Conservation (phyloP, 2,888 invertebrate genomes). For the Chydorus sphaericus region DNA sequence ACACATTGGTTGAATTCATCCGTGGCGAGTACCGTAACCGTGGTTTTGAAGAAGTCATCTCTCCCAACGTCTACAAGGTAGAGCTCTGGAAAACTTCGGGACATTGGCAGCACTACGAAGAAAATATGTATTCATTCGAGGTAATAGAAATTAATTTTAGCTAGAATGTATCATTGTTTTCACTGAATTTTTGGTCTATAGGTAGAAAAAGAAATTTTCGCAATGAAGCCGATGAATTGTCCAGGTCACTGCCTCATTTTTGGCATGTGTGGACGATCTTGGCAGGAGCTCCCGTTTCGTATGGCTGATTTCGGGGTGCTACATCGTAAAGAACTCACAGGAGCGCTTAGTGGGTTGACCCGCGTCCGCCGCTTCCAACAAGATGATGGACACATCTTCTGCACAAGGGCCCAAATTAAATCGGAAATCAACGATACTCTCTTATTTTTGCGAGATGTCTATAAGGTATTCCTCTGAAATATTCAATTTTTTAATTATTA, state of each 20-base stretch:
- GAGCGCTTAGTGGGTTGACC: conserved; percentile 90
- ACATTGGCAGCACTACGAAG: conserved; percentile 95
- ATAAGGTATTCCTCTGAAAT: no score
- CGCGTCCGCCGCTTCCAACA: conserved; percentile 96
- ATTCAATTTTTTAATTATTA: no score
- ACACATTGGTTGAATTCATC: conserved; percentile 76
- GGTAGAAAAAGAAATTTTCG: conserved; percentile 88
- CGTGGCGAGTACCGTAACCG: conserved; percentile 68
- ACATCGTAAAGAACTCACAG: conserved; percentile 88
- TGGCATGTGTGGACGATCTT: conserved; percentile 59
- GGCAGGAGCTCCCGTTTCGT: conserved; percentile 88
- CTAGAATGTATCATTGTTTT: neutral
- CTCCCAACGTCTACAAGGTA: conserved; percentile 90
- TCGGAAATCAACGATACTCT: conserved; percentile 65
- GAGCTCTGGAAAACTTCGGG: conserved; percentile 96
- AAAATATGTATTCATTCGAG: conserved; percentile 93
- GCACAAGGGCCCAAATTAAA: conserved; percentile 70
- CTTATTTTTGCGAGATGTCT: conserved; percentile 77
- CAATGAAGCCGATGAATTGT: conserved; percentile 98
- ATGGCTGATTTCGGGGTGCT: conserved; percentile 96
- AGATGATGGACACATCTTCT: conserved; percentile 99
- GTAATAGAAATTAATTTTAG: no score
- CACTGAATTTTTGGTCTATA: neutral
- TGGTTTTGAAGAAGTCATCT: conserved; percentile 86
- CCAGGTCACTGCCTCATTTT: conserved; percentile 91